Evolutionary conservation across 2,113 vertebrate genomes (phyloP), one percentile per base, ranked within the genome.

Genomic region (Laticauda laticaudata): DNA sequence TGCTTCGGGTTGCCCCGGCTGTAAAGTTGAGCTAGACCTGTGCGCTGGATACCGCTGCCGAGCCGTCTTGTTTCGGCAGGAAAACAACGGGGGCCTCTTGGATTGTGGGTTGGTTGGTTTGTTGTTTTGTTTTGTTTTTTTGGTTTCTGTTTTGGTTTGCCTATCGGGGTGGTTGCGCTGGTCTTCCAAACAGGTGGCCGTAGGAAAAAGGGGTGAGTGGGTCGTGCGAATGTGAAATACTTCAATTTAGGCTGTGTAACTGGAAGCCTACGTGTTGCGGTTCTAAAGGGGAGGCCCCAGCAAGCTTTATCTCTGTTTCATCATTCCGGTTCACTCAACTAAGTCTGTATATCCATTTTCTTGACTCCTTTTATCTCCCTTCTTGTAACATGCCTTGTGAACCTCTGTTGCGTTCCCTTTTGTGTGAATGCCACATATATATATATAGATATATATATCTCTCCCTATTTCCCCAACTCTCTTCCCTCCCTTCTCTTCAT

Each of bases 141-240:
- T 39, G 34, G 1, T 0, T 51, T 51, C 9, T 48, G 15, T 55
- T 8, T 5, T 48, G 48, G 6, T 56, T 21, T 20, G 4, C 23
- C 12, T 20, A 0, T 90, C 6, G 15, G 43, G 18, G 5, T 90
- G 75, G 75, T 43, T 9, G 75, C 21, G 34, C 51, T 11, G 14
- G 18, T 15, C 51, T 26, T 75, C 92, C 87, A 34, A 89, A 89
- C 87, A 56, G 92, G 92, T 53, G 88, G 92, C 53, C n/a, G 34
- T 21, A 14, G 4, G 87, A n/a, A 23, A 29, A 45, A 43, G 14
- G 48, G 39, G 54, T 54, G 54, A 53, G 75, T 29, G n/a, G 26
- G 10, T 34, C 7, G 9, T 87, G 75, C 21, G 20, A 81, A n/a
- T 53, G 9, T n/a, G 55, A n/a, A 57, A 91, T n/a, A 56, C 86